A percentile compares a stretch with the other conserved stretches of the same genome.
Conservation (phyloP, 1,140 invertebrate species). For the Drosophila rufa region DNA sequence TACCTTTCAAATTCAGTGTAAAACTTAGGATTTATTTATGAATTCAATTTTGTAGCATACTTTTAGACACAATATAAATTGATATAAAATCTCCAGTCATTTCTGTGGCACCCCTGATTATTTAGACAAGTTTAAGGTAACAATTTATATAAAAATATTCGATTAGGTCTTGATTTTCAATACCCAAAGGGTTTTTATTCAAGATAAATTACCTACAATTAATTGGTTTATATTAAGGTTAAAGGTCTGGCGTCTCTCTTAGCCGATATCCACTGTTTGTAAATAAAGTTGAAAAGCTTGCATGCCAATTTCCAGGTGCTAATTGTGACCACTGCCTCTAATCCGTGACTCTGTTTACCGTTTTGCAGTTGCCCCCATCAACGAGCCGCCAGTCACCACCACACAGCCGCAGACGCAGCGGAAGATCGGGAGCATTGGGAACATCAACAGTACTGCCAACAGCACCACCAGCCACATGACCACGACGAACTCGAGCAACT, state of each 20-base stretch:
- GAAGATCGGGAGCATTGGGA: constrained; percentile 60
- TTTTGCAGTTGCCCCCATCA: constrained; percentile 79
- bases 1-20: too few species aligned
- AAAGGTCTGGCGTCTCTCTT: constrained; percentile 2
- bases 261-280: constrained; percentile 27
- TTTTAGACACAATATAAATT: too few species aligned
- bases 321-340: constrained; percentile 36
- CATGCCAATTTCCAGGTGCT: constrained; percentile 44
- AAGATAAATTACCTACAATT: not conserved
- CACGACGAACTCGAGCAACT: constrained; percentile 52
- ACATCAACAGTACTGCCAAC: constrained; percentile 56
- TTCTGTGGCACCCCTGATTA: too few species aligned
- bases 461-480: constrained; percentile 55
- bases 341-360: constrained; percentile 33
- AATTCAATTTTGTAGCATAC: too few species aligned
- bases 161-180: not conserved
- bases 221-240: not conserved
- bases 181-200: too few species aligned
- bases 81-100: too few species aligned
- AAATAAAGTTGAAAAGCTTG: constrained; percentile 46
- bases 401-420: constrained; percentile 38
- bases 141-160: not conserved
- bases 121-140: too few species aligned
- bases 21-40: too few species aligned
- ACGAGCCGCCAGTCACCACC: constrained; percentile 56